Percentiles rank a stretch among this genome's conserved stretches.
Conservation (phyloP, 2,797 vertebrate species). For the Typhlichthys subterraneus region DNA sequence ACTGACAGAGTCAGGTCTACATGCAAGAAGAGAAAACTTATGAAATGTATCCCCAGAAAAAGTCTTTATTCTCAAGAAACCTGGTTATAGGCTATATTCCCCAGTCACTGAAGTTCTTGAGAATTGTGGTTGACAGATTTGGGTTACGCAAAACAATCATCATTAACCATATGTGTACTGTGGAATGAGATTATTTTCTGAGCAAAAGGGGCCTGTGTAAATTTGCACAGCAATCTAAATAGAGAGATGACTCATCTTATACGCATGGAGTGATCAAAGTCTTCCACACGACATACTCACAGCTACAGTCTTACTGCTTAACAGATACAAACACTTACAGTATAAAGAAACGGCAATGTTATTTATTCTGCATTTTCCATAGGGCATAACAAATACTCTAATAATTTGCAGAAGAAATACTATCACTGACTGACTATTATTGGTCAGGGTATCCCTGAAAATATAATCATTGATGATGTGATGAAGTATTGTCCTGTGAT, state of each 20-base stretch:
- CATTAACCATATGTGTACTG: neutral
- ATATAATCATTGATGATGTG: constrained; percentile 19
- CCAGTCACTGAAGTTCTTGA: neutral
- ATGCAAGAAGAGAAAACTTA: neutral
- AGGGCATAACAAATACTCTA: constrained; percentile 37
- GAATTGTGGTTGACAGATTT: neutral
- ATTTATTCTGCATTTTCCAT: constrained; percentile 54
- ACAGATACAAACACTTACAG: constrained; percentile 36
- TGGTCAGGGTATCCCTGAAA: constrained; percentile 47
- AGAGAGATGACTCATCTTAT: constrained; percentile 58
- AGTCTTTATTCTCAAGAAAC: neutral
- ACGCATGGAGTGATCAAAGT: constrained; percentile 60
- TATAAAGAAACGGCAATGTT: constrained; percentile 28
- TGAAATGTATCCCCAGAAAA: constrained; percentile 2
- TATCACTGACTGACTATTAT: constrained; percentile 30
- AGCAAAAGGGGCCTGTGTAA: constrained; percentile 41
- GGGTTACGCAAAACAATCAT: neutral
- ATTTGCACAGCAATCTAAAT: constrained; percentile 44
- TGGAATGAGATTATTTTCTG: constrained; percentile 34
- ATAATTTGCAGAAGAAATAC: constrained; percentile 31
- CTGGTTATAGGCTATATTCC: constrained; percentile 1
- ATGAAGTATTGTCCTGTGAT: constrained; percentile 7
- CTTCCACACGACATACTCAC: constrained; percentile 48
- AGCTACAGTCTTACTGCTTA: constrained; percentile 44
- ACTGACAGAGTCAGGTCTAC: constrained; percentile 20